phyloP scores from a whole-genome alignment of 2,113 vertebrate species.

The Anas platyrhynchos region DNA sequence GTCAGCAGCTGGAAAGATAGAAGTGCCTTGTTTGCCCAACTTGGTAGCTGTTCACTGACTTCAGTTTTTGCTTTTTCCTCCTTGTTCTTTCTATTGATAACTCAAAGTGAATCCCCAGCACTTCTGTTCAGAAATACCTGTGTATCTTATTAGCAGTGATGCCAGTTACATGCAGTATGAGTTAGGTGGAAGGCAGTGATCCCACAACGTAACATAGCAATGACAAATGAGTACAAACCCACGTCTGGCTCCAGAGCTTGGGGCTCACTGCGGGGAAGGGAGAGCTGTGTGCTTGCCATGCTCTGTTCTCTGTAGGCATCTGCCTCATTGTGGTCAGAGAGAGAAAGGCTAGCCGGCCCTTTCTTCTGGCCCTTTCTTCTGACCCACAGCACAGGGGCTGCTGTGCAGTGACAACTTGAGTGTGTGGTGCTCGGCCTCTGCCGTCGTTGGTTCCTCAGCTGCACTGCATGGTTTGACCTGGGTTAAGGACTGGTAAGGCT shows the following conservation, averaged over 20 bases:
- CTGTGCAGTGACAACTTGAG: background rate
- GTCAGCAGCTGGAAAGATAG: background rate
- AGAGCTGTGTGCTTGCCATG: background rate
- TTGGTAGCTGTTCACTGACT: background rate
- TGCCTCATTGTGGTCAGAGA: background rate
- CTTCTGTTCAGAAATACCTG: background rate
- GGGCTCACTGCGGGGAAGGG: background rate
- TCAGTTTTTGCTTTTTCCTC: fast-evolving
- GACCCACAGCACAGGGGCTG: background rate
- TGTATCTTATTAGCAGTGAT: fast-evolving
- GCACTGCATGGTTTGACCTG: background rate
- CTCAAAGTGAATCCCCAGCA: background rate
- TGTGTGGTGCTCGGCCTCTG: background rate
- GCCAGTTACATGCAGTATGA: fast-evolving
- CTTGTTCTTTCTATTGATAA: background rate
- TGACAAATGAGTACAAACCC: fast-evolving
- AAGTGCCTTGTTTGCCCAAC: background rate
- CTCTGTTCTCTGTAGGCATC: background rate
- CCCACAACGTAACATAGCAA: fast-evolving
- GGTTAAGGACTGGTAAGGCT: background rate
- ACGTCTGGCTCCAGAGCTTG: background rate
- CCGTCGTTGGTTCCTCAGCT: background rate
- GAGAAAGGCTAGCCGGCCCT: background rate
- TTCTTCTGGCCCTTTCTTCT: background rate
- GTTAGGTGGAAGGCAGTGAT: background rate